phyloP scores from a whole-genome alignment of 1,140 invertebrate genomes.

The Penaeus indicus region DNA sequence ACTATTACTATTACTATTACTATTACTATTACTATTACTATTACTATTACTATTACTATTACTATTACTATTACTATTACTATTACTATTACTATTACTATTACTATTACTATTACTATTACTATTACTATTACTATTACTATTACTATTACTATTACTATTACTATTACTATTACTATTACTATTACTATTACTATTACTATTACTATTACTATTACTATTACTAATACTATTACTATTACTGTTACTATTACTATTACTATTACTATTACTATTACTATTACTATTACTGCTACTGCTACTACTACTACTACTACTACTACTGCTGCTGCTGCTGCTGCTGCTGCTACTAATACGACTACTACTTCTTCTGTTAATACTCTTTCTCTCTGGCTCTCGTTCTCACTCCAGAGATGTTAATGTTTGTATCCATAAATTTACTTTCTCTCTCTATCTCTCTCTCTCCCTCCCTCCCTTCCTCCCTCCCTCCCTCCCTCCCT shows the following conservation, averaged over 20 bases:
- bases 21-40: conserved; percentile 14
- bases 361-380: too few relatives aligned
- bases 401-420: too few relatives aligned
- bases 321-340: not conserved
- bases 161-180: conserved; percentile 14
- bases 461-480: too few relatives aligned
- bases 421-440: too few relatives aligned
- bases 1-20: conserved; percentile 14
- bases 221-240: conserved; percentile 7
- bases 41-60: conserved; percentile 14
- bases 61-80: conserved; percentile 14
- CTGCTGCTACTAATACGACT: not conserved
- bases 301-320: too few relatives aligned
- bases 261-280: conserved; percentile 5
- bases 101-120: conserved; percentile 14
- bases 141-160: conserved; percentile 14
- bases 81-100: conserved; percentile 14
- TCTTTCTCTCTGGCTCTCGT: too few relatives aligned
- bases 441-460: too few relatives aligned
- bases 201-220: conserved; percentile 14
- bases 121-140: conserved; percentile 14
- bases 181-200: conserved; percentile 14
- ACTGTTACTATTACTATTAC: conserved; percentile 13
- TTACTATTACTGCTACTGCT: not conserved
- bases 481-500: too few relatives aligned